These are phyloP conservation scores for Torymus aiolomorphi DNA, from an alignment of 2,888 invertebrate species.

Conservation along the genomic window DNA sequence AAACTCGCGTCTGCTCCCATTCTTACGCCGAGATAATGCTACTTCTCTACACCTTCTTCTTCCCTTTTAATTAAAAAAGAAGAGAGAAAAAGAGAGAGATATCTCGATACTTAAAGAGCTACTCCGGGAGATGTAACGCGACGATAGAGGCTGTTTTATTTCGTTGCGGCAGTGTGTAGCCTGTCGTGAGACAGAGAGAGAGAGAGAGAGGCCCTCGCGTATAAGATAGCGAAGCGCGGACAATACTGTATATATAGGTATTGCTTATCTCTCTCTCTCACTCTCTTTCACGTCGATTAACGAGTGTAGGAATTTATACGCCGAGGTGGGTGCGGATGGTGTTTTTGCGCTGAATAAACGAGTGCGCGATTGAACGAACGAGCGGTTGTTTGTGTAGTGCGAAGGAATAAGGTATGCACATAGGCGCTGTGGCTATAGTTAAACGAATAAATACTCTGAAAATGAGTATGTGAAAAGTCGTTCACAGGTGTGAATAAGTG, in stretches of 20 bases:
- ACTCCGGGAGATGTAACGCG: constrained; percentile 45
- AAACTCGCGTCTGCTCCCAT: not conserved
- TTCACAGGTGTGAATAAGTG: no score
- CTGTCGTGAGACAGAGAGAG: not conserved
- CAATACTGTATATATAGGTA: constrained; percentile 10
- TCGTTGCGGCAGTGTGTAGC: not conserved
- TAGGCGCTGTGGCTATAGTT: no score
- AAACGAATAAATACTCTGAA: no score
- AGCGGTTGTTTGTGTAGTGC: no score
- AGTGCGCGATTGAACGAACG: no score
- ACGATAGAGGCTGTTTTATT: constrained; percentile 34
- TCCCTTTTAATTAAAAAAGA: constrained; percentile 54
- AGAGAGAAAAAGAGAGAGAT: constrained; percentile 7
- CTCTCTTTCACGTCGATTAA: constrained; percentile 40
- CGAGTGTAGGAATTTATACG: not conserved
- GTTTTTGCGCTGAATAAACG: no score
- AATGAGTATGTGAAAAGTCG: no score
- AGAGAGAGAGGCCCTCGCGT: not conserved
- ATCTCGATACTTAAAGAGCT: constrained; percentile 55
- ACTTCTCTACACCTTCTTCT: not conserved
- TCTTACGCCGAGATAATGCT: constrained; percentile 30
- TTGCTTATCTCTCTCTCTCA: not conserved
- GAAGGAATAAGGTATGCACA: no score
- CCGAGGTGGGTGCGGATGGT: no score
- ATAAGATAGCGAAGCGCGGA: not conserved